phyloP scores from a whole-genome alignment of 2,797 vertebrate genomes.

The Epinephelus awoara region DNA sequence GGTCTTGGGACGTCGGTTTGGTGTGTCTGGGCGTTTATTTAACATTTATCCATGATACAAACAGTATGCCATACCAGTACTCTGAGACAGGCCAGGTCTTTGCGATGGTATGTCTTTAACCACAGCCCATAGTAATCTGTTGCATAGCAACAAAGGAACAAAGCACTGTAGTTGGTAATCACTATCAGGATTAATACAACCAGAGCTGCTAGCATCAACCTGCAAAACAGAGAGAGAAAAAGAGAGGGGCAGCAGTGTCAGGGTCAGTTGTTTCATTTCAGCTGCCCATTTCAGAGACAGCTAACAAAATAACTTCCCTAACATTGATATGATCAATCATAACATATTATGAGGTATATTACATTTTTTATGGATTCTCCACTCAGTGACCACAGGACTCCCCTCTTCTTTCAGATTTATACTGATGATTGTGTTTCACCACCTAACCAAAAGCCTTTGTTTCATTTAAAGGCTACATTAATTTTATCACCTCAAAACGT shows the following conservation, averaged over 20 bases:
- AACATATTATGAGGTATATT: background rate
- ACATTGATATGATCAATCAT: background rate
- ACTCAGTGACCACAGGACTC: too few species aligned
- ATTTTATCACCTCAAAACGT: background rate
- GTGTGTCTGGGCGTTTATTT: too few species aligned
- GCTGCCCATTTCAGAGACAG: background rate
- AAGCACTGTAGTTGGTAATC: conserved; percentile 69
- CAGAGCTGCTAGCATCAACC: conserved; percentile 67
- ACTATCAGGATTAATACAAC: conserved; percentile 72
- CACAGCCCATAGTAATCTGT: conserved; percentile 77
- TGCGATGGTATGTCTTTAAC: conserved; percentile 71
- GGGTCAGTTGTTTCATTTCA: background rate
- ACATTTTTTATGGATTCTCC: background rate
- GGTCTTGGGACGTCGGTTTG: too few species aligned
- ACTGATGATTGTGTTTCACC: background rate
- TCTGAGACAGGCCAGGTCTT: conserved; percentile 69
- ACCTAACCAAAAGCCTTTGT: background rate
- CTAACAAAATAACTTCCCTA: background rate
- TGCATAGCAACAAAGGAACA: conserved; percentile 80
- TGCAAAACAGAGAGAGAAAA: conserved; percentile 32
- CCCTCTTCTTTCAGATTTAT: too few species aligned
- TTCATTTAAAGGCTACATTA: background rate
- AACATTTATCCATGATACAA: too few species aligned
- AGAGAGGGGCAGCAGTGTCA: background rate
- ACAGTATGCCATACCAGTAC: conserved; percentile 62